Percentiles rank a stretch among this genome's conserved stretches.
Conservation (phyloP, 2,113 vertebrate genomes). For the Trichomycterus rosablanca region DNA sequence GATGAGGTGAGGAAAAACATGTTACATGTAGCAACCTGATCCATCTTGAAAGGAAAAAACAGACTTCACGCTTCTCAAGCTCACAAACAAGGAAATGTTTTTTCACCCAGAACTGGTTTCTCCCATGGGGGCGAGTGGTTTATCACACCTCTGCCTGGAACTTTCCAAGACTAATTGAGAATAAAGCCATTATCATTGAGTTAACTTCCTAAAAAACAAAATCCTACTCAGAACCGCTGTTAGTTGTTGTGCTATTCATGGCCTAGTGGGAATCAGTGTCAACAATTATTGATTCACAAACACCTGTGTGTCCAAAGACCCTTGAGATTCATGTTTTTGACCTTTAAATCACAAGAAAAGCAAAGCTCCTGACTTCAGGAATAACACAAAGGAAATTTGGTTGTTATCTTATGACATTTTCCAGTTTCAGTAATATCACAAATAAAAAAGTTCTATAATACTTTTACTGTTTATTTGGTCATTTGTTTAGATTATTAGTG, state of each 20-base stretch:
- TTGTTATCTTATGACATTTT: too few relatives aligned
- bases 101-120: not conserved
- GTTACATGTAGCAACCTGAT: not conserved
- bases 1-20: conserved; percentile 72
- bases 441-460: too few relatives aligned
- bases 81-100: conserved; percentile 1
- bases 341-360: not conserved
- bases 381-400: too few relatives aligned
- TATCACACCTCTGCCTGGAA: conserved; percentile 10
- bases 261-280: conserved; percentile 13
- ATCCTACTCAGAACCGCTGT: not conserved
- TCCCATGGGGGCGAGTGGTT: not conserved
- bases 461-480: too few relatives aligned
- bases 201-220: not conserved
- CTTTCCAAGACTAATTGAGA: conserved; percentile 13
- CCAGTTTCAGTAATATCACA: too few relatives aligned
- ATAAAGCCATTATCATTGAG: not conserved
- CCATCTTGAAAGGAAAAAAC: not conserved
- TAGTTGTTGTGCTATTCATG: not conserved
- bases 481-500: too few relatives aligned
- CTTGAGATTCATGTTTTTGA: not conserved
- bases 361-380: not conserved
- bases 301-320: not conserved
- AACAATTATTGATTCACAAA: not conserved
- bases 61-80: not conserved